Conservation (phyloP, 2,113 vertebrate species). For the Pseudorhombus dupliciocellatus region DNA sequence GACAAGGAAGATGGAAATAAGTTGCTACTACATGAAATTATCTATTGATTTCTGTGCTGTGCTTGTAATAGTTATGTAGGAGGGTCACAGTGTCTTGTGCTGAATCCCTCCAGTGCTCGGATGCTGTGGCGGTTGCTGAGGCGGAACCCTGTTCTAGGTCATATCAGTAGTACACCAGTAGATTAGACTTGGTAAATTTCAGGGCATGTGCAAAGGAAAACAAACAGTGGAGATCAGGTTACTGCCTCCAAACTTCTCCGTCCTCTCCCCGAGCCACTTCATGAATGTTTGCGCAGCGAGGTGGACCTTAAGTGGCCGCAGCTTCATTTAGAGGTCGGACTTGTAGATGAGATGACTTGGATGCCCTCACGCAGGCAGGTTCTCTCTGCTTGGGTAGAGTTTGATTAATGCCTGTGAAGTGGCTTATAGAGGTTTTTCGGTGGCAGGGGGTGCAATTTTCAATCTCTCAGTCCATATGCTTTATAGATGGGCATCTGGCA, state of each 20-base stretch:
- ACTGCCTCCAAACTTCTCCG: constrained; percentile 12
- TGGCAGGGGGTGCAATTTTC: constrained; percentile 17
- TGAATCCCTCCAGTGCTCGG: constrained; percentile 49
- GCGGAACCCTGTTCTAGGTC: constrained; percentile 58
- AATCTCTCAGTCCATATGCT: constrained; percentile 44
- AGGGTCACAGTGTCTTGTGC: constrained; percentile 35
- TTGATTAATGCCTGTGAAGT: constrained; percentile 59
- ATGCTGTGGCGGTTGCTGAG: constrained; percentile 36
- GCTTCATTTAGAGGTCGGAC: constrained; percentile 61
- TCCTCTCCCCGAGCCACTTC: constrained; percentile 30
- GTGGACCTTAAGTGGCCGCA: constrained; percentile 48
- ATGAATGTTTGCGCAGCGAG: constrained; percentile 49
- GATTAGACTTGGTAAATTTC: constrained; percentile 74
- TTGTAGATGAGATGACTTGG: constrained; percentile 52
- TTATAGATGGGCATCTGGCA: constrained; percentile 56
- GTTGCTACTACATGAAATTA: constrained; percentile 67
- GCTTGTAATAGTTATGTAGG: constrained; percentile 34
- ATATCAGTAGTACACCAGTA: constrained; percentile 58
- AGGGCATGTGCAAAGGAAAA: constrained; percentile 79
- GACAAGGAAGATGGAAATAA: constrained; percentile 57
- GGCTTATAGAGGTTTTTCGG: not conserved
- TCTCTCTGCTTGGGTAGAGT: constrained; percentile 48
- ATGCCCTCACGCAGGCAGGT: constrained; percentile 28
- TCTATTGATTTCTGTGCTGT: constrained; percentile 72
- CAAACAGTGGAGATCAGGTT: constrained; percentile 71